Base-by-base conservation (phyloP, 1,140 invertebrate species). In the Delia radicum region DNA sequence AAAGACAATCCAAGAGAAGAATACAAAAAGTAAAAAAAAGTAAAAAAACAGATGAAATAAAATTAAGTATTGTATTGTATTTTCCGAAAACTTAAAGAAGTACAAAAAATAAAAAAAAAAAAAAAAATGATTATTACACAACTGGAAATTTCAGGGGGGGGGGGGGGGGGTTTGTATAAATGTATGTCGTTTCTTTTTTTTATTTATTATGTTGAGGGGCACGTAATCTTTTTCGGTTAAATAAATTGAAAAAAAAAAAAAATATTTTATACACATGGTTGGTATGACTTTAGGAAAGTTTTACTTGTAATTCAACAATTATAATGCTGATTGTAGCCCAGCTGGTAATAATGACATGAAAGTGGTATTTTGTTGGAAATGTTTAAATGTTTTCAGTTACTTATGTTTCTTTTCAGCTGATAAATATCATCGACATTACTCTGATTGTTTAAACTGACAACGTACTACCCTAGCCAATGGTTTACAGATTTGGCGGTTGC, bases 111-210 rank as follows among this genome's bases (percentile, higher is more conserved):
- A 42, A 10, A 48, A 6, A 18, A 7, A 21, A 55, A 55, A 55
- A 55, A 55, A 55, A 55, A 21, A 24, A 33, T 33, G 21, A 69
- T 33, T 69, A 24, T 69, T 69, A 69, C 65, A 69, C 65, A 69
- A 69, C 29, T 21, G 65, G 29, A 33, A 69, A 69, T 69, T 69
- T 33, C 31, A 69, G 24, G 33, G 65, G 65, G 18, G 65, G 24
- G 37, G n/a, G 37, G 24, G 33, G 65, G 65, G 18, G 65, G 24
- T 69, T 26, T 18, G 10, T 37, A 28, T 18, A 69, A 69, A 37
- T 37, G 65, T 69, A 2, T 69, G 29, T 18, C 65, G 18, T 55
- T 55, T 21, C 3, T 55, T 7, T 55, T 55, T n/a, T n/a, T n/a
- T n/a, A n/a, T n/a, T n/a, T n/a, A n/a, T n/a, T n/a, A n/a, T n/a